These are phyloP conservation scores for Gymnoscelis rufifasciata DNA, from an alignment of 2,888 invertebrate species.

Conservation along the genomic window DNA sequence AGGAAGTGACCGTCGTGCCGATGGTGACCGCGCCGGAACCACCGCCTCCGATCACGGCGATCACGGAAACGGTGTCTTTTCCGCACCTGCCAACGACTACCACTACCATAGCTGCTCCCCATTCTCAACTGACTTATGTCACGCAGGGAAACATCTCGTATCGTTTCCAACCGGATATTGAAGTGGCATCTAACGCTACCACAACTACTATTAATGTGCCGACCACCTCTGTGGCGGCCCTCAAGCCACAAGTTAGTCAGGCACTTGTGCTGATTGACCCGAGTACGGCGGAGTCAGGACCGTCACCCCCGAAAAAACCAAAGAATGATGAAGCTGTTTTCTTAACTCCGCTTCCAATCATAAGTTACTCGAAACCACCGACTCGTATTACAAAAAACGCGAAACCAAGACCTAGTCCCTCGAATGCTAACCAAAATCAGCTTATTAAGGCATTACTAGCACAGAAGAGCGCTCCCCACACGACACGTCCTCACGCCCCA, in stretches of 20 bases:
- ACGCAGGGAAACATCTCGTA: constrained; percentile 1
- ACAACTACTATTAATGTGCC: not conserved
- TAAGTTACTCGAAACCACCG: constrained; percentile 6
- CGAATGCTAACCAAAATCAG: constrained; percentile 5
- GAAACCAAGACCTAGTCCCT: constrained; percentile 3
- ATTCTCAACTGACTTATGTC: not conserved
- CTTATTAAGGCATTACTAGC: constrained; percentile 17
- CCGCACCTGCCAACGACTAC: constrained; percentile 1
- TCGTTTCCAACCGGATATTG: not conserved
- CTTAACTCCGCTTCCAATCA: constrained; percentile 15
- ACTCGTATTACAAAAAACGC: constrained; percentile 5
- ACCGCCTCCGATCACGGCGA: constrained; percentile 7
- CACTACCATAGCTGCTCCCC: not conserved
- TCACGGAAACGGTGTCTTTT: not conserved
- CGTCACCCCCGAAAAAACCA: constrained; percentile 2
- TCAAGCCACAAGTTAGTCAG: not conserved
- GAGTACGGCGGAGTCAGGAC: not conserved
- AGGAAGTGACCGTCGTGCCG: constrained; percentile 14
- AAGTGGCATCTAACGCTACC: not conserved
- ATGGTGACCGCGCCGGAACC: too few species aligned
- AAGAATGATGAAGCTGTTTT: constrained; percentile 11
- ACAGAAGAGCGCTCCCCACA: constrained; percentile 4
- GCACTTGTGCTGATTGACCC: not conserved
- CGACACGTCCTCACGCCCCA: not conserved
- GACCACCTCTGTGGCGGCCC: not conserved